These are phyloP conservation scores for Philopedon plagiatum DNA, from an alignment of 2,888 invertebrate genomes.

Conservation along the genomic window DNA sequence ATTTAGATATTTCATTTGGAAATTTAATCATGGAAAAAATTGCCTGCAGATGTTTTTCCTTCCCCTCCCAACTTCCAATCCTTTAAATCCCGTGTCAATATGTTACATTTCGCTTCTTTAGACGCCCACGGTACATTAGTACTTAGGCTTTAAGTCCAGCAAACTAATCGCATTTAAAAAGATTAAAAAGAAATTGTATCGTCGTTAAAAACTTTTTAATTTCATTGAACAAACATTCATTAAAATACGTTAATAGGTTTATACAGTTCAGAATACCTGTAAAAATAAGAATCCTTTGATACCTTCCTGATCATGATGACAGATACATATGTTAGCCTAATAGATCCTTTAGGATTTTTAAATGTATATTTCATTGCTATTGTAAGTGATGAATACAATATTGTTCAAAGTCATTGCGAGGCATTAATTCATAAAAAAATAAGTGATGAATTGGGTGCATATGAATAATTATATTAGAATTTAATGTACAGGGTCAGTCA, in stretches of 20 bases:
- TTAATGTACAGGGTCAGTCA: no score
- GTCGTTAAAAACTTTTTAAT: no score
- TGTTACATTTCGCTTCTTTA: no score
- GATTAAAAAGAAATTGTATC: no score
- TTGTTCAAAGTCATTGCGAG: conserved; percentile 15
- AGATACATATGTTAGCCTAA: conserved; percentile 3
- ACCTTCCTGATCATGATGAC: neutral
- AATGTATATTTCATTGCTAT: conserved; percentile 3
- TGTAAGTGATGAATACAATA: conserved; percentile 10
- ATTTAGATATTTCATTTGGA: no score
- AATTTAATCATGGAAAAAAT: no score
- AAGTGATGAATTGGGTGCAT: neutral
- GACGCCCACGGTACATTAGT: no score
- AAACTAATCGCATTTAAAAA: no score
- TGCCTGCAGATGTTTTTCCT: no score
- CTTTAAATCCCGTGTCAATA: no score
- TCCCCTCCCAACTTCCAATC: no score
- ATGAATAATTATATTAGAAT: neutral
- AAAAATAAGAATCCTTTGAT: neutral
- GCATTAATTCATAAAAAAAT: neutral
- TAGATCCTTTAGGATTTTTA: neutral
- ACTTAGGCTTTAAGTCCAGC: no score
- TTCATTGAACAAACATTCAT: neutral
- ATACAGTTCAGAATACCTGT: neutral
- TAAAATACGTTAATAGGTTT: neutral